A percentile compares a stretch with the other conserved stretches of the same genome.
phyloP scores from a whole-genome alignment of 2,113 vertebrate species.

The Hystrix brachyura region DNA sequence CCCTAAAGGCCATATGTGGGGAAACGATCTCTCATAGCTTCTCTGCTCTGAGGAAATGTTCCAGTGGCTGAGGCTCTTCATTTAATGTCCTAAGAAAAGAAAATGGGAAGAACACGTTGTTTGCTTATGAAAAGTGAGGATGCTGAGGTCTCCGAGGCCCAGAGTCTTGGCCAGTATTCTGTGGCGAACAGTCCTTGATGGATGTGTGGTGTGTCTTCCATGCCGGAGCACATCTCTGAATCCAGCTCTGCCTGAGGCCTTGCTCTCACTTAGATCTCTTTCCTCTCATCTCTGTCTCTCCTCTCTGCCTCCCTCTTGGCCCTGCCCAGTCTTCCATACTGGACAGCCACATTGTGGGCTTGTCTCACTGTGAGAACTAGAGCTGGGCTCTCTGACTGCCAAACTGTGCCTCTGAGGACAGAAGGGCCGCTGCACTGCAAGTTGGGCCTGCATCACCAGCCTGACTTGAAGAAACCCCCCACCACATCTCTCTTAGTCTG shows the following conservation, averaged over 20 bases:
- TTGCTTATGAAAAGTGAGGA: not conserved
- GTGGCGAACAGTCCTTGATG: not conserved
- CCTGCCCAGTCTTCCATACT: too few species aligned
- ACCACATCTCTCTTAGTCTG: not conserved
- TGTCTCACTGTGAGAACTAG: not conserved
- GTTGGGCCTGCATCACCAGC: not conserved
- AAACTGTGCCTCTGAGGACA: not conserved
- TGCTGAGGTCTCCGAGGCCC: not conserved
- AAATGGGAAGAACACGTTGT: not conserved
- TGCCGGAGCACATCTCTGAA: not conserved
- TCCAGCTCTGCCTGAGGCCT: not conserved
- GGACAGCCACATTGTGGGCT: not conserved
- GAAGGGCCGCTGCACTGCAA: not conserved
- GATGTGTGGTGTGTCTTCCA: not conserved
- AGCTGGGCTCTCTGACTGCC: not conserved
- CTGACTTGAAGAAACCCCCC: not conserved
- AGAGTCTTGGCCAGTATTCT: not conserved
- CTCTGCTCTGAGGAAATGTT: constrained; percentile 22
- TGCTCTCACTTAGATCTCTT: not conserved
- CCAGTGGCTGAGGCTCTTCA: not conserved
- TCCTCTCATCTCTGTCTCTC: not conserved
- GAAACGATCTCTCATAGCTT: not conserved
- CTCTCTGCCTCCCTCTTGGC: not conserved
- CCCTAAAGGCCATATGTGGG: not conserved
- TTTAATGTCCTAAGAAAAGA: not conserved